phyloP scores from a whole-genome alignment of 2,888 invertebrate genomes.

The Tetragnatha montana region DNA sequence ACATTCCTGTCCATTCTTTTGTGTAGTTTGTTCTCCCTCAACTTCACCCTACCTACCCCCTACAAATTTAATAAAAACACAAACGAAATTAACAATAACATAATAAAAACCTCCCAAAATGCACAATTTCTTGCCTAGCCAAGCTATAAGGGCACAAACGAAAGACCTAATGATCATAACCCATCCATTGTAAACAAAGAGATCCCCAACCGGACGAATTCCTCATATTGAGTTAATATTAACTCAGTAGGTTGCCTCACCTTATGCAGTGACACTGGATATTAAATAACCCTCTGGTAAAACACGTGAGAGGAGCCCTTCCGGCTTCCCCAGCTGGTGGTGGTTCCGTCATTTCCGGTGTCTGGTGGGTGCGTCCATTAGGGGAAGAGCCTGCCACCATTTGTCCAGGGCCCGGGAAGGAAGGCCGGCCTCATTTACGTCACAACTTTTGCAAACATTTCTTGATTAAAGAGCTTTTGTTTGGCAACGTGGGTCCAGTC shows the following conservation, averaged over 20 bases:
- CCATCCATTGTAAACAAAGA: not conserved
- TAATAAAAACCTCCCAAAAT: too few species aligned
- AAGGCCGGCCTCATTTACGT: slow-evolving; percentile 28
- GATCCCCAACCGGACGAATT: too few species aligned
- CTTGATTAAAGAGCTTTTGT: slow-evolving; percentile 30
- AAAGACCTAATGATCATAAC: not conserved
- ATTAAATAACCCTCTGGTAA: slow-evolving; percentile 49
- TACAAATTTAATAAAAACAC: too few species aligned
- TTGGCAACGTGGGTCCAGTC: not conserved
- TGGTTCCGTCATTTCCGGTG: slow-evolving; percentile 52
- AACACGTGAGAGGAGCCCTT: slow-evolving; percentile 47
- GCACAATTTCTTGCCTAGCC: too few species aligned
- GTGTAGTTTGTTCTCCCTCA: too few species aligned
- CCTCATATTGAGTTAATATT: slow-evolving; percentile 1
- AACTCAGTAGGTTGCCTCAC: slow-evolving; percentile 1
- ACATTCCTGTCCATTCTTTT: too few species aligned
- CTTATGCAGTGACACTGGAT: slow-evolving; percentile 17
- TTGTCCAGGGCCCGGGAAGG: slow-evolving; percentile 28
- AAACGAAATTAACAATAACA: too few species aligned
- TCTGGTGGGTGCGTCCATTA: slow-evolving; percentile 47
- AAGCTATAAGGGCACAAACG: too few species aligned
- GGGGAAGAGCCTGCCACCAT: slow-evolving; percentile 42
- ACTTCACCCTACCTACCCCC: too few species aligned
- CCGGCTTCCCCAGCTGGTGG: slow-evolving; percentile 38
- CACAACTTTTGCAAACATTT: slow-evolving; percentile 39